Evolutionary conservation across 2,797 vertebrate species (phyloP).

Genomic region (Acanthopagrus latus): DNA sequence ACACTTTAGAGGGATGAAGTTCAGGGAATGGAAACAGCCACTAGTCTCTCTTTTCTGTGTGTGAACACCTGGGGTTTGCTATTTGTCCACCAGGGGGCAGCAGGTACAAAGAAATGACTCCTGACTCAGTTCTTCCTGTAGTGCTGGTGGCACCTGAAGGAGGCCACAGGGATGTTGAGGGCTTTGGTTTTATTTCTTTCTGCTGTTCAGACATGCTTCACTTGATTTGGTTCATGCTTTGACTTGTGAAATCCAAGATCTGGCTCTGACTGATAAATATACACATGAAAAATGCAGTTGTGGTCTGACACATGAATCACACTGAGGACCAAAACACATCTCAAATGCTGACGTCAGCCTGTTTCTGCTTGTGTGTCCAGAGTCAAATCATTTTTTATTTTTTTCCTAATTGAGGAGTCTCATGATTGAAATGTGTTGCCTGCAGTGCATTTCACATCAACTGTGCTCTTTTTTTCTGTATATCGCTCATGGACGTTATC

Average conservation of each 20-base stretch:
- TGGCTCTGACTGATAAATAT: not conserved
- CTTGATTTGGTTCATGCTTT: not conserved
- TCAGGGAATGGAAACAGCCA: conserved; percentile 25
- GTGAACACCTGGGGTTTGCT: conserved; percentile 18
- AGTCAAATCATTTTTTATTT: conserved; percentile 10
- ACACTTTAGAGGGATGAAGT: conserved; percentile 54
- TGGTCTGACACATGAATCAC: too few relatives aligned
- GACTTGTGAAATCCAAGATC: not conserved
- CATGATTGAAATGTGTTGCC: conserved; percentile 8
- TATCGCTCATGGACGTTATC: conserved; percentile 34
- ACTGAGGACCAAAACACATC: not conserved
- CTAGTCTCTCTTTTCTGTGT: conserved; percentile 1
- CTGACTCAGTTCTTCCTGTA: not conserved
- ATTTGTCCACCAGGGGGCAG: conserved; percentile 71
- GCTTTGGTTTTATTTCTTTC: conserved; percentile 24
- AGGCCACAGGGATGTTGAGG: not conserved
- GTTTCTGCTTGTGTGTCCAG: not conserved
- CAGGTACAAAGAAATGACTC: conserved; percentile 45
- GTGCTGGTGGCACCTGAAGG: not conserved
- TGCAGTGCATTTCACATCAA: conserved; percentile 13
- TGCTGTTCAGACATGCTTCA: conserved; percentile 5
- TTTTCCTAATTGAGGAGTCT: conserved; percentile 9
- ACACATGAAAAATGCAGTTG: not conserved
- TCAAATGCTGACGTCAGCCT: not conserved
- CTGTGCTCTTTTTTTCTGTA: conserved; percentile 42